Evolutionary conservation across 2,888 invertebrate species (phyloP).

Genomic region (Meta bourneti): DNA sequence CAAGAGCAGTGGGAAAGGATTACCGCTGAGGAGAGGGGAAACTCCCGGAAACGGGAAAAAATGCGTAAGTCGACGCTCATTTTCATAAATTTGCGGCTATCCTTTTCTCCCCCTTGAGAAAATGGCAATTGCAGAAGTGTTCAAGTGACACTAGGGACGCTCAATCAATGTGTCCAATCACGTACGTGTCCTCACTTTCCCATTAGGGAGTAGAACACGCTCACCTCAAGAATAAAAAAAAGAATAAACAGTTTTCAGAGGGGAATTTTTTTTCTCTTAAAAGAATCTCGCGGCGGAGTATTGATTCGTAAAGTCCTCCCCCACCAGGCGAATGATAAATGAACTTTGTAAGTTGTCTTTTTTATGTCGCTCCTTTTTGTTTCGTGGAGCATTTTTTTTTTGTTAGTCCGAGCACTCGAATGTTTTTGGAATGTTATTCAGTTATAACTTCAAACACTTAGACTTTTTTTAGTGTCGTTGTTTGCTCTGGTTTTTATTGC

Average conservation of each 20-base stretch:
- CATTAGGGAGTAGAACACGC: constrained; percentile 39
- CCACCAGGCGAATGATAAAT: constrained; percentile 53
- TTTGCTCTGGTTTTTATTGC: too few species aligned
- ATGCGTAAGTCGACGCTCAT: constrained; percentile 11
- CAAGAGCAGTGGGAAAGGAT: background rate
- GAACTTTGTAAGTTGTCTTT: constrained; percentile 49
- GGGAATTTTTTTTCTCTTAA: background rate
- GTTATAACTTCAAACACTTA: constrained; percentile 28
- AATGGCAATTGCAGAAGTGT: constrained; percentile 31
- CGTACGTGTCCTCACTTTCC: constrained; percentile 61
- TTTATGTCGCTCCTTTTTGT: background rate
- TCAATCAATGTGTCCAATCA: constrained; percentile 64
- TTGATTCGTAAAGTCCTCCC: constrained; percentile 51
- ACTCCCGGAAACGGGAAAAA: constrained; percentile 11
- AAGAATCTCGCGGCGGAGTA: constrained; percentile 38
- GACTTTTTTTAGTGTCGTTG: background rate
- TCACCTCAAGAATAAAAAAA: background rate
- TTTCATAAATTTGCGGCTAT: constrained; percentile 51
- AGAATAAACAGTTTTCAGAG: constrained; percentile 60
- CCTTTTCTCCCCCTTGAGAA: background rate
- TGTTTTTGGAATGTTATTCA: constrained; percentile 29
- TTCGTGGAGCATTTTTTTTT: background rate
- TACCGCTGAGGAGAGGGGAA: background rate
- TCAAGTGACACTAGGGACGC: constrained; percentile 28
- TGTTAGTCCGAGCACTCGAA: background rate